Base-by-base conservation (phyloP, 2,888 invertebrate genomes). In the Fabriciana adippe region DNA sequence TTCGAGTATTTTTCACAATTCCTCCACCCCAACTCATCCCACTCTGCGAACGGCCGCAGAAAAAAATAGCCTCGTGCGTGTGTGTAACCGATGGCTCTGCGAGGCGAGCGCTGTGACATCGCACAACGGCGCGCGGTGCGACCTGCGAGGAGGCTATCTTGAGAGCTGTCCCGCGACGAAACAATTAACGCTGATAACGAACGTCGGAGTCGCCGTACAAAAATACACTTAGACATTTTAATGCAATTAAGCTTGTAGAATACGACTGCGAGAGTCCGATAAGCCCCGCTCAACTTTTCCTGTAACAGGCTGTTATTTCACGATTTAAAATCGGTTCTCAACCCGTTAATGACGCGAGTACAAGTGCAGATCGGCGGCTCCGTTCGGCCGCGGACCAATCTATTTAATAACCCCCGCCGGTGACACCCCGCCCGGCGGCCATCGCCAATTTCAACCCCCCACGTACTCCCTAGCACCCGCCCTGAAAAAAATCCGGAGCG, bases 1-100 rank as follows among this genome's bases (percentile, higher is more conserved):
- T 93, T 93, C 90, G 92, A 92, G 92, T 93, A 92, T 93, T 93
- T 93, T 93, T 93, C 93, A 92, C 93, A 92, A 92, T 92, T 92
- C 86, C 81, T 81, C 85, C 83, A 87, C 89, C 88, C 77, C 76
- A 75, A 83, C 84, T 82, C 83, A 82, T 64, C 86, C 81, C 80
- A 73, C 71, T 75, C 74, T 70, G 72, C 84, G 87, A 86, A 85
- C 85, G 83, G 83, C 84, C 89, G 86, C 87, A 85, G 84, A 85
- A 90, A 90, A 90, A 81, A 79, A 77, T 87, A 85, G 79, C 76
- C 74, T 70, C 78, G 77, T 79, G 84, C 83, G 84, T 85, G 86
- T 89, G 88, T 86, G 86, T 86, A 81, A 78, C 73, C 76, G 76
- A 74, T 72, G 71, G 72, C 72, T 70, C 67, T 66, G 57, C 21